Evolutionary conservation across 2,113 vertebrate species (phyloP), one percentile per base, ranked within the genome.

Genomic region (Micromys minutus): DNA sequence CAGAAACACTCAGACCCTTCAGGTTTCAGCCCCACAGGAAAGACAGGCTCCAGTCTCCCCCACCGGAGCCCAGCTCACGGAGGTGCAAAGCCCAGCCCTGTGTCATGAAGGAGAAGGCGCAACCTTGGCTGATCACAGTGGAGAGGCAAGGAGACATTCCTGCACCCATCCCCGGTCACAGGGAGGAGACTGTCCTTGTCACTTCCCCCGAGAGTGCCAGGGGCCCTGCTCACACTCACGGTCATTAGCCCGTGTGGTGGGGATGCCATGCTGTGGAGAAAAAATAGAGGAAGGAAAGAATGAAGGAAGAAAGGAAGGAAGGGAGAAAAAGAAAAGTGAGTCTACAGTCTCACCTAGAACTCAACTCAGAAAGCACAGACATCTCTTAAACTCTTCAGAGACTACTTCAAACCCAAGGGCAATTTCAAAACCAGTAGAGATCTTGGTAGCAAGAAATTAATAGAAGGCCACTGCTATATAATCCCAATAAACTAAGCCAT

Each of bases 21-120:
- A 11, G 57, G 31, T 1, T 34, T 55, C 24, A 24, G 4, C 80
- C 34, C 39, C 31, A 57, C 50, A 45, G 85, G 57, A 69, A 6
- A 24, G 45, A 29, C 45, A 6, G 57, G 31, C 47, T 39, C 22
- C 71, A 63, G 42, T 24, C 19, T 63, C 34, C 72, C n/a, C 52
- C 71, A 26, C 12, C 29, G 8, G 52, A 3, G n/a, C n/a, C n/a
- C n/a, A n/a, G n/a, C n/a, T n/a, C n/a, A n/a, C n/a, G n/a, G n/a
- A n/a, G n/a, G n/a, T n/a, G n/a, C n/a, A n/a, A n/a, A 1, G 2
- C n/a, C 5, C 57, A 45, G 22, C 3, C 50, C 47, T 15, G 9
- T 10, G 7, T 59, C 15, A 21, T 50, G 45, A 34, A 92, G 45
- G 45, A 50, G 45, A 34, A 92, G 45, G 45, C 47, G 29, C 84